Base-by-base conservation (phyloP, 1,140 invertebrate species). In the Portunus trituberculatus region DNA sequence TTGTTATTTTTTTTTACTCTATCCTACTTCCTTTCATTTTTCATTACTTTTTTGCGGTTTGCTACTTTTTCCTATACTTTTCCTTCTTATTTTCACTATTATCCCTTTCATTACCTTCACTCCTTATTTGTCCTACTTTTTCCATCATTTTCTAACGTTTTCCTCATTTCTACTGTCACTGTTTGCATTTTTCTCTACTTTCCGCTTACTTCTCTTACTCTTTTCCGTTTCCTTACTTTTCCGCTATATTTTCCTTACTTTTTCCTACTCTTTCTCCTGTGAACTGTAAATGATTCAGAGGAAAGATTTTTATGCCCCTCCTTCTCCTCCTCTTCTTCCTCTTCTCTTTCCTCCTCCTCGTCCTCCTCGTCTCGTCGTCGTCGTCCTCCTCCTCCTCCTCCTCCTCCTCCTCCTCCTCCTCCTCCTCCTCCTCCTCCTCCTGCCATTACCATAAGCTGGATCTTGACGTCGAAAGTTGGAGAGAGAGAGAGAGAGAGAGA, bases 391-490 rank as follows among this genome's bases (percentile, higher is more conserved):
- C 25, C 84, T 87, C 84, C 39, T n/a, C 39, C 84, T 87, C 28
- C 12, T 32, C 20, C 39, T 87, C 39, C 84, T 87, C 31, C 29
- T 39, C 31, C 84, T 87, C 29, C 84, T 32, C 84, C 29, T 76
- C 59, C 59, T 76, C 59, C 59, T 76, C 59, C 20, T 25, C 59
- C 8, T 76, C 20, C 20, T 76, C n/a, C 20, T 76, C 20, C 67
- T n/a, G 67, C n/a, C 67, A 76, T 76, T n/a, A 76, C 67, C 67
- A n/a, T n/a, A n/a, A n/a, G 67, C 67, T 76, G n/a, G 67, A 16
- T 76, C n/a, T n/a, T 76, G 67, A 76, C 25, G n/a, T 76, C 67
- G 67, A 76, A 20, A 1, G 67, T 6, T 39, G 39, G 39, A 16
- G 52, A 16, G 52, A 16, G 52, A 16, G 52, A 16, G 52, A 16